These are phyloP conservation scores for Vespertilio murinus DNA, from an alignment of 2,797 vertebrate species.

Conservation along the genomic window DNA sequence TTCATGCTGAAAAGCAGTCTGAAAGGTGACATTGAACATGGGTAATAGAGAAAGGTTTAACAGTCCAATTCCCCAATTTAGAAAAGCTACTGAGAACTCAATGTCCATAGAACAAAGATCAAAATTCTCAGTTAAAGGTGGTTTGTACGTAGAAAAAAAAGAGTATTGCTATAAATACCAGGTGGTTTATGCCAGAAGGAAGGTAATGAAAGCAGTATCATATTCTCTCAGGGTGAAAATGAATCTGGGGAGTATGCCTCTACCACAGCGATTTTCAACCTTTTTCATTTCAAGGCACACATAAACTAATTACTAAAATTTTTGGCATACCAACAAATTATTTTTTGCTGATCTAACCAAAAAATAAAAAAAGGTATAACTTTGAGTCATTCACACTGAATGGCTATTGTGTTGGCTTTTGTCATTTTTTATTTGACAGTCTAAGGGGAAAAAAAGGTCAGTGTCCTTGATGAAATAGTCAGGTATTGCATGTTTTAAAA, in stretches of 20 bases:
- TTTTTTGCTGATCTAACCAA: background rate
- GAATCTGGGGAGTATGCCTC: background rate
- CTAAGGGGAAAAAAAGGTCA: background rate
- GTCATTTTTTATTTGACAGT: background rate
- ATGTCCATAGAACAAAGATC: slow-evolving; percentile 40
- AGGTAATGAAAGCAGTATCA: background rate
- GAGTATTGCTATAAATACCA: slow-evolving; percentile 40
- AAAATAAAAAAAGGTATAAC: background rate
- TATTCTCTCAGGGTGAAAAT: slow-evolving; percentile 41
- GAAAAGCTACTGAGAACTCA: slow-evolving; percentile 50
- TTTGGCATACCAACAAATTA: background rate
- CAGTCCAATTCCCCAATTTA: slow-evolving; percentile 43
- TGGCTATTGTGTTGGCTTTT: background rate
- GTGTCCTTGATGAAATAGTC: background rate
- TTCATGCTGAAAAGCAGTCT: slow-evolving; percentile 56
- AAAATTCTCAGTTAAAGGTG: slow-evolving; percentile 42
- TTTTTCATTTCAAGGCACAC: background rate
- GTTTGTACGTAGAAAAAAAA: slow-evolving; percentile 17
- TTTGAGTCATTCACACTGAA: background rate
- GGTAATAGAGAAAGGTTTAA: slow-evolving; percentile 44
- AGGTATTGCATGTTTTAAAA: background rate
- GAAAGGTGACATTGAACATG: slow-evolving; percentile 64
- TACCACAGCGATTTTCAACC: background rate
- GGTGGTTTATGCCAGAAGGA: background rate
- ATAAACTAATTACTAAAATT: background rate